These are phyloP conservation scores for Lysandra bellargus DNA, from an alignment of 2,888 invertebrate species.

Conservation along the genomic window DNA sequence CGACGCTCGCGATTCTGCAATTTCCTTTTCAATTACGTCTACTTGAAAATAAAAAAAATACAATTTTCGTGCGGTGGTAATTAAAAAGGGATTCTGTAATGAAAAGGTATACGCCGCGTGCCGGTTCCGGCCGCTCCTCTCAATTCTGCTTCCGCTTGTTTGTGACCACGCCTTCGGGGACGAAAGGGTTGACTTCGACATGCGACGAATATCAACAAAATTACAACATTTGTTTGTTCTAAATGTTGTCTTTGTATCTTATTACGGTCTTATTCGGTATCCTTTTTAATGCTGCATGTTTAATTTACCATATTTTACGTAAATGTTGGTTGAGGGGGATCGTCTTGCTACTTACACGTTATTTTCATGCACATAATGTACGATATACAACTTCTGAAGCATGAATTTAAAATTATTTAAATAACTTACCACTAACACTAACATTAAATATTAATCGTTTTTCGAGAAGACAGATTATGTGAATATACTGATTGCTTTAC, in stretches of 20 bases:
- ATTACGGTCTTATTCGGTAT: conserved; percentile 10
- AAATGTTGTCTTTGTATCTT: conserved; percentile 23
- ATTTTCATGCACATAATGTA: background rate
- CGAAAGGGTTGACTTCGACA: conserved; percentile 64
- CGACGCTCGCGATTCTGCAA: conserved; percentile 68
- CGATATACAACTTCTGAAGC: background rate
- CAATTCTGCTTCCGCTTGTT: conserved; percentile 79
- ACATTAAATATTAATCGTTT: too few relatives aligned
- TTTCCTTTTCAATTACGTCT: conserved; percentile 80
- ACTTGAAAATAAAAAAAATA: conserved; percentile 76
- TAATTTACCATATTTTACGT: background rate
- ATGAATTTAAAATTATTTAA: too few relatives aligned
- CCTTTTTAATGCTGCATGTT: background rate
- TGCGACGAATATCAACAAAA: conserved; percentile 59
- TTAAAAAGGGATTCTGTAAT: conserved; percentile 81
- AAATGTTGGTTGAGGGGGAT: background rate
- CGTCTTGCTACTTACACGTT: background rate
- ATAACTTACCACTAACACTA: too few relatives aligned
- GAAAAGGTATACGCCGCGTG: conserved; percentile 72
- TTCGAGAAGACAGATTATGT: too few relatives aligned
- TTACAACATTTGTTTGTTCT: conserved; percentile 38
- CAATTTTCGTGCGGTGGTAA: conserved; percentile 78
- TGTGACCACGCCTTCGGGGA: conserved; percentile 72
- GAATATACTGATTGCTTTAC: too few relatives aligned
- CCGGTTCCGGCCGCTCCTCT: conserved; percentile 77